Evolutionary conservation across 2,797 vertebrate genomes (phyloP), one percentile per base, ranked within the genome.

Genomic region (Xiphorhynchus erythropygius): DNA sequence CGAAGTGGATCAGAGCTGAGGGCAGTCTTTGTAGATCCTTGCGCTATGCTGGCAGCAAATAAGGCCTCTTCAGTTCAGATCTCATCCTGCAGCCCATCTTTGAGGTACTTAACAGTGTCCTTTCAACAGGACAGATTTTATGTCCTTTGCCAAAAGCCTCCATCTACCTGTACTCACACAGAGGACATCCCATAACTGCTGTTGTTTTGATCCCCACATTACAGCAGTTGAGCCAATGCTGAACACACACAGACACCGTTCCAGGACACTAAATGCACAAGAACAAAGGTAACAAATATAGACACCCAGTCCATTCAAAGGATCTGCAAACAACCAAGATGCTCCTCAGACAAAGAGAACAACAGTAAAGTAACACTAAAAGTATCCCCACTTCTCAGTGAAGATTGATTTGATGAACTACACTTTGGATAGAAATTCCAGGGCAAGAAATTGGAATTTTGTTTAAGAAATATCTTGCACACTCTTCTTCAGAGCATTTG

Each of bases 341-440:
- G 50, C 10, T 35, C 1, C 4, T 68, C 55, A 57, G 9, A 44
- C 8, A 69, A 69, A 42, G 6, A 83, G 10, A 83, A 32, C 14
- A 62, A 28, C 2, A 24, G 12, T 14, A 49, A 78, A 81, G 13
- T n/a, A 59, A 23, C 13, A 23, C 19, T 44, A 44, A 17, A 37
- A 49, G 8, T 22, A 68, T 64, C 9, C 16, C 3, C 15, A 10
- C 11, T n/a, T 24, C 16, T 13, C 44, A 81, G 1, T 0, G 0
- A 84, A 17, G 11, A 39, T 5, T 89, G 42, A 71, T 30, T 76
- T 56, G 10, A 32, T 46, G 10, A 15, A 8, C 27, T n/a, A 11
- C 4, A 10, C 30, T 68, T 84, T 25, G 27, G 32, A 70, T 17
- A 9, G 23, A 59, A 74, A 27, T 46, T 92, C 59, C 28, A 59